phyloP scores from a whole-genome alignment of 53 echinoderm and acorn worm genomes.

The Astropecten irregularis region DNA sequence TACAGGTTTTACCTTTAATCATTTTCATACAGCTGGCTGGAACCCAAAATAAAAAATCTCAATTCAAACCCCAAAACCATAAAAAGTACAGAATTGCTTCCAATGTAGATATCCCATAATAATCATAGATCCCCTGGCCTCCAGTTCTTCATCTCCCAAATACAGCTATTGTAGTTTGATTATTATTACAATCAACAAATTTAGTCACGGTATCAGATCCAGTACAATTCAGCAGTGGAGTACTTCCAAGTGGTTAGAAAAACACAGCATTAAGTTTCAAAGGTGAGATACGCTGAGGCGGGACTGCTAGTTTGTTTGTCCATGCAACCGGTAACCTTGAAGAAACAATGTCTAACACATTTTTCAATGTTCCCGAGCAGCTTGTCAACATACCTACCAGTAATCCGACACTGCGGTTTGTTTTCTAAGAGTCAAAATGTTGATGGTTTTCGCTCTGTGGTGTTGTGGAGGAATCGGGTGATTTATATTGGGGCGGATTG shows the following conservation, averaged over 20 bases:
- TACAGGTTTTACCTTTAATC: too few relatives aligned
- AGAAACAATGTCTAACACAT: conserved; percentile 5
- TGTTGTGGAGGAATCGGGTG: too few relatives aligned
- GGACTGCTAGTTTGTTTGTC: neutral
- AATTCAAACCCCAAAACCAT: too few relatives aligned
- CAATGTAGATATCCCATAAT: too few relatives aligned
- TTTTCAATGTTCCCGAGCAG: neutral
- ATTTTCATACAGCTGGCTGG: too few relatives aligned
- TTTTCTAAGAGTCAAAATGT: too few relatives aligned
- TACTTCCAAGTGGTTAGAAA: conserved; percentile 46
- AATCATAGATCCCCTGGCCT: neutral
- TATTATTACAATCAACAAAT: conserved; percentile 39
- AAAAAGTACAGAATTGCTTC: too few relatives aligned
- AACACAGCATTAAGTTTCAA: conserved; percentile 32
- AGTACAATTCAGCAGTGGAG: neutral
- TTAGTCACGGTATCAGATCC: neutral
- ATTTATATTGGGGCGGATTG: too few relatives aligned
- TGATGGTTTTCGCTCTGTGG: too few relatives aligned
- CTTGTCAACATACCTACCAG: neutral
- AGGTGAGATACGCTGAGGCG: neutral
- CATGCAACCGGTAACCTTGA: neutral
- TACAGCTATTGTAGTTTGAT: neutral
- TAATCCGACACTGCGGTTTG: too few relatives aligned
- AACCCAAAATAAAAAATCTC: too few relatives aligned
- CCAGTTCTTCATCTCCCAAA: too few relatives aligned